phyloP scores from a whole-genome alignment of 2,888 invertebrate genomes.

The Bursaphelenchus okinawaensis region DNA sequence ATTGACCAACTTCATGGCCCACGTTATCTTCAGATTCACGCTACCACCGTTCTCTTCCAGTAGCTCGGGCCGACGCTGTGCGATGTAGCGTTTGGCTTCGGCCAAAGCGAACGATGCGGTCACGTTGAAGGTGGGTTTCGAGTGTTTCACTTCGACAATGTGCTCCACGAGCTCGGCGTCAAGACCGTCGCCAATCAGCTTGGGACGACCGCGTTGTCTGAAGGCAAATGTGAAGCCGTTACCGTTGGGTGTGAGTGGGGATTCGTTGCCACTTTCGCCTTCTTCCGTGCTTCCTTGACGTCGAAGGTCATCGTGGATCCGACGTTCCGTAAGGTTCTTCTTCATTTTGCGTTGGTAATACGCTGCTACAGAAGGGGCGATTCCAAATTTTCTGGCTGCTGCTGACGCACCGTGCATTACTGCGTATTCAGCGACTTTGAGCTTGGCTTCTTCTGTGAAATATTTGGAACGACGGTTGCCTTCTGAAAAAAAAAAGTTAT shows the following conservation, averaged over 20 bases:
- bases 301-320: not conserved
- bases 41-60: conserved; percentile 60
- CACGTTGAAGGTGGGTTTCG: conserved; percentile 36
- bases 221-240: conserved; percentile 20
- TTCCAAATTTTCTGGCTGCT: conserved; percentile 37
- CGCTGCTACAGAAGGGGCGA: conserved; percentile 34
- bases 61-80: conserved; percentile 57
- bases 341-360: conserved; percentile 33
- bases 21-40: conserved; percentile 58
- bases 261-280: not conserved
- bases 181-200: conserved; percentile 56
- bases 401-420: conserved; percentile 33
- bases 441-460: conserved; percentile 37
- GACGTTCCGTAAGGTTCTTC: not conserved
- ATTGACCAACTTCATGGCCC: conserved; percentile 58
- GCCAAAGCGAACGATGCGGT: conserved; percentile 58
- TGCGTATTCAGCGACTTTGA: conserved; percentile 39
- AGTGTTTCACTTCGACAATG: conserved; percentile 46
- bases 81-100: conserved; percentile 58
- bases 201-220: conserved; percentile 53
- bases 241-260: not conserved
- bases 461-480: conserved; percentile 42
- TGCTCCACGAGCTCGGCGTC: conserved; percentile 55
- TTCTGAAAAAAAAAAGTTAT: not conserved
- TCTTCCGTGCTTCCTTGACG: not conserved